Evolutionary conservation across 2,888 invertebrate genomes (phyloP), one percentile per base, ranked within the genome.

Genomic region (Syritta pipiens): DNA sequence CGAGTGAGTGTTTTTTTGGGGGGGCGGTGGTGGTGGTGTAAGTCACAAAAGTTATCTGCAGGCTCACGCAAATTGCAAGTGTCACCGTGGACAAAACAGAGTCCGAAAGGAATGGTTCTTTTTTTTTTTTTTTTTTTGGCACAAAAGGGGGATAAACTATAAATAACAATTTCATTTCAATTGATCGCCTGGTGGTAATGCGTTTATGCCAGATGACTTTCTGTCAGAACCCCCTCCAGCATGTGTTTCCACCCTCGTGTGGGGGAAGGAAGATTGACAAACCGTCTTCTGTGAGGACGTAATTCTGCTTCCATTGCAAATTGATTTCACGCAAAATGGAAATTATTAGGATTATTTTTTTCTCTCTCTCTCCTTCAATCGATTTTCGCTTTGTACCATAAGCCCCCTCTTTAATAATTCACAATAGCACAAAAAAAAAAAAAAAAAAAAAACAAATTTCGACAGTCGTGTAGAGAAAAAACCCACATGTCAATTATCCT

Each of bases 291-390:
- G n/a, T 4, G 17, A 14, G 14, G 42, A 57, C 24, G 51, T 40
- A 79, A 63, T 75, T 75, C 75, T 81, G 75, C 75, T 46, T 63
- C 63, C 68, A 81, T 81, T 81, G 68, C 81, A 81, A 81, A 81
- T 81, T 81, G 81, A 81, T 81, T 81, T 81, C 81, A 81, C 81
- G 81, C 81, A 81, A 81, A 81, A 74, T 81, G 67, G 62, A 79
- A 79, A 68, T 79, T 79, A 79, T 79, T 74, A 51, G 79, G 79
- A 79, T 79, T 74, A 74, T 67, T 67, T 74, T 74, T 79, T 74
- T 62, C n/a, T n/a, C n/a, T n/a, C n/a, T n/a, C n/a, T n/a, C n/a
- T n/a, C 79, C 79, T 79, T 72, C 79, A 79, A 74, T 79, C 79
- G 74, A 67, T 62, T 74, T 74, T 74, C 55, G 67, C 49, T 74